These are phyloP conservation scores for Coleophora deauratella DNA, from an alignment of 2,888 invertebrate species.

Conservation along the genomic window DNA sequence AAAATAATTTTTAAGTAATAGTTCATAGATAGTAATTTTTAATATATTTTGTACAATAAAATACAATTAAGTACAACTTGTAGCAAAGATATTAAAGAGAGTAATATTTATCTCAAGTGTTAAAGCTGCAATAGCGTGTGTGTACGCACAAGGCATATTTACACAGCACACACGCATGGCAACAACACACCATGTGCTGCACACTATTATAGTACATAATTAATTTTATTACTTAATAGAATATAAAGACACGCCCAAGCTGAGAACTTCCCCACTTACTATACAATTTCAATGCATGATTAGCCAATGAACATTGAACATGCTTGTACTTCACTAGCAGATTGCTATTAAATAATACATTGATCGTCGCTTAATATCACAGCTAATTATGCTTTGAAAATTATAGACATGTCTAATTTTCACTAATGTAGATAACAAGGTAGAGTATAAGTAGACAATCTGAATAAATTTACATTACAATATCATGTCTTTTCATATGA, in stretches of 20 bases:
- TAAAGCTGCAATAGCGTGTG: slow-evolving; percentile 72
- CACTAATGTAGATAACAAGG: slow-evolving; percentile 74
- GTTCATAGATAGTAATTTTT: slow-evolving; percentile 74
- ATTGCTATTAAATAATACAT: slow-evolving; percentile 72
- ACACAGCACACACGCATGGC: slow-evolving; percentile 70
- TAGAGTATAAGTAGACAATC: slow-evolving; percentile 74
- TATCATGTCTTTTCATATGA: slow-evolving; percentile 75
- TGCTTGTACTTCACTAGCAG: slow-evolving; percentile 67
- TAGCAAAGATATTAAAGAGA: slow-evolving; percentile 79
- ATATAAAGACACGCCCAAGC: slow-evolving; percentile 73
- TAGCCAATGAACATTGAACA: slow-evolving; percentile 75
- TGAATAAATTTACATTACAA: slow-evolving; percentile 74
- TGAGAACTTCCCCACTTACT: slow-evolving; percentile 63
- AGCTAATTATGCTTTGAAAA: slow-evolving; percentile 75
- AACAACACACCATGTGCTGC: slow-evolving; percentile 68
- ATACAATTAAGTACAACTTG: slow-evolving; percentile 80
- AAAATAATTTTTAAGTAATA: slow-evolving; percentile 67
- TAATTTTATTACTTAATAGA: slow-evolving; percentile 69
- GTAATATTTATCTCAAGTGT: slow-evolving; percentile 73
- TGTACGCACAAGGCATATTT: slow-evolving; percentile 73
- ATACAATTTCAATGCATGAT: slow-evolving; percentile 75
- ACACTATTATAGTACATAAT: slow-evolving; percentile 67
- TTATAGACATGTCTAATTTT: slow-evolving; percentile 74
- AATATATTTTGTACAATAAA: slow-evolving; percentile 82
- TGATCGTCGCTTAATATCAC: slow-evolving; percentile 73